A percentile compares a stretch with the other conserved stretches of the same genome.
These are phyloP conservation scores for Lycophotia porphyrea DNA, from an alignment of 2,888 invertebrate species.

Conservation along the genomic window DNA sequence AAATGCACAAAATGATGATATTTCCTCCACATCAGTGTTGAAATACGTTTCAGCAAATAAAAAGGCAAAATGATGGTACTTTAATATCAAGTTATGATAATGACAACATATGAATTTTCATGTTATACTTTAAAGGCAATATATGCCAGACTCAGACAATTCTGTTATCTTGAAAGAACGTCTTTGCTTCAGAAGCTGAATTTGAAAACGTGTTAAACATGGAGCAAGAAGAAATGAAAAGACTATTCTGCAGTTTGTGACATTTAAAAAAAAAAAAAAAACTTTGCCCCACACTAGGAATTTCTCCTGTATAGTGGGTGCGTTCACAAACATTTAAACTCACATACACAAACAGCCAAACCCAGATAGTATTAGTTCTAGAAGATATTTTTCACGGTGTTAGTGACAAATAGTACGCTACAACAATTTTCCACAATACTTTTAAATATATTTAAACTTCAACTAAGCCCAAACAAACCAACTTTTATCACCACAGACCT, in stretches of 20 bases:
- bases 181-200: constrained; percentile 5
- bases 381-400: neutral
- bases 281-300: too few relatives aligned
- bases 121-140: constrained; percentile 1
- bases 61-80: constrained; percentile 11
- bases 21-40: constrained; percentile 17
- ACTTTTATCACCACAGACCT: constrained; percentile 13
- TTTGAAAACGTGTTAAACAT: neutral
- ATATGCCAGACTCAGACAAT: constrained; percentile 3
- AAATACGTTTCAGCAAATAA: constrained; percentile 43
- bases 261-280: too few relatives aligned
- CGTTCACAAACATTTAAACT: too few relatives aligned
- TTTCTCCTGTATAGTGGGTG: too few relatives aligned
- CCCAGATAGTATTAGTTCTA: too few relatives aligned
- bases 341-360: too few relatives aligned
- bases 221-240: neutral
- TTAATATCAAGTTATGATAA: constrained; percentile 27
- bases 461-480: constrained; percentile 6
- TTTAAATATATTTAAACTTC: neutral
- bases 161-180: constrained; percentile 25
- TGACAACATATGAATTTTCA: constrained; percentile 28
- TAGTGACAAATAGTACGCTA: neutral
- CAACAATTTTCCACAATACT: neutral
- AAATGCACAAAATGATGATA: constrained; percentile 8
- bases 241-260: constrained; percentile 8